Base-by-base conservation (phyloP, 2,113 vertebrate species). In the Callopanchax toddi region DNA sequence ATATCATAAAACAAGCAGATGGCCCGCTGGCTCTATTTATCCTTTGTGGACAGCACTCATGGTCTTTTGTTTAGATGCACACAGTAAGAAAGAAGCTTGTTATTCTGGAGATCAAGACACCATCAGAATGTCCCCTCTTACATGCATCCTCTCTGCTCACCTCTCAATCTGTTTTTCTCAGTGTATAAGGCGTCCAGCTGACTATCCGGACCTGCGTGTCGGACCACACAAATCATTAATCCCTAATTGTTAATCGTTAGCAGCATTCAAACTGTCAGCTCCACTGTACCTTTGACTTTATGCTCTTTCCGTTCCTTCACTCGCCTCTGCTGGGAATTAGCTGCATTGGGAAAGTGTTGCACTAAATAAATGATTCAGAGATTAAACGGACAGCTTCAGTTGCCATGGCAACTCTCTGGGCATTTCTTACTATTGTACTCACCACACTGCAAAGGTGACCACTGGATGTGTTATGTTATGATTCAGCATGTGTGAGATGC, bases 391-490 rank as follows among this genome's bases (percentile, higher is more conserved):
- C 75, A 76, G 61, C 36, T 57, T 46, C 78, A 67, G 86, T 89
- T 89, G 60, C 86, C 82, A 86, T 90, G 84, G 76, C 58, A 26
- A 91, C 81, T 45, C 43, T 29, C 53, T 12, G 56, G 49, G 50
- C 71, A 67, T 81, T 60, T 78, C 67, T 78, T 9, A 23, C 71
- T 13, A 51, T 71, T 78, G 66, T 59, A 70, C 55, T 63, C 10
- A 13, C 29, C 73, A 20, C 49, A 64, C 34, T 46, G 65, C 71
- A 45, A n/a, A 49, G 64, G 21, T 63, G 78, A 86, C 82, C 65
- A 51, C 40, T 7, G 16, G 22, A 21, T 56, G n/a, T 1, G 29
- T 32, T n/a, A 44, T 32, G 9, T 11, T 25, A 32, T 32, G 18
- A 10, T 21, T 16, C 11, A 11, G 23, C 42, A 13, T 54, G 12